These are phyloP conservation scores for Basileuterus tristriatus DNA, from an alignment of 2,797 vertebrate species.

Conservation along the genomic window DNA sequence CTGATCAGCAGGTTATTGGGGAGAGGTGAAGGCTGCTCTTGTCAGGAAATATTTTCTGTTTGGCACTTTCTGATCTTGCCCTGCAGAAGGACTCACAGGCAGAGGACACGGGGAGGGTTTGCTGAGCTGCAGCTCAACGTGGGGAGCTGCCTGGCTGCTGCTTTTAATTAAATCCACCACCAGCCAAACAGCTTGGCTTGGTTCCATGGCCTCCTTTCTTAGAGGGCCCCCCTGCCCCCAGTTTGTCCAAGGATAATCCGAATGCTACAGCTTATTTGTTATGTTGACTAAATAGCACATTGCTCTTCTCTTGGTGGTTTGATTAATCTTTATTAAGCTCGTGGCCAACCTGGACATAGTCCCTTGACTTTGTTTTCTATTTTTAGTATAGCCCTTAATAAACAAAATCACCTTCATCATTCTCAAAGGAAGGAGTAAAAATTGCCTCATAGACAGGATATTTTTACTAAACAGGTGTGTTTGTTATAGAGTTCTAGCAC, in stretches of 20 bases:
- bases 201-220: neutral
- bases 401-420: neutral
- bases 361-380: neutral
- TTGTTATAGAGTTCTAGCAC: neutral
- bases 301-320: neutral
- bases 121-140: neutral
- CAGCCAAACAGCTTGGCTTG: neutral
- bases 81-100: neutral
- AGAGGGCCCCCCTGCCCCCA: neutral
- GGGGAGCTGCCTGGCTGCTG: neutral
- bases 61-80: neutral
- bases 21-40: neutral
- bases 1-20: neutral
- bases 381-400: neutral
- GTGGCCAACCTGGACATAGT: neutral
- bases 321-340: neutral
- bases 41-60: neutral
- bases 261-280: neutral
- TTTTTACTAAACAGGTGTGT: neutral
- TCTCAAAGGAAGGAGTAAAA: neutral
- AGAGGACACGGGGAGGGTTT: neutral
- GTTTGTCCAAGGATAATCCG: neutral
- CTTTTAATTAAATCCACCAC: constrained; percentile 34
- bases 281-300: neutral
- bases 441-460: neutral